Conservation (phyloP, 2,797 vertebrate genomes). For the Scyliorhinus canicula region DNA sequence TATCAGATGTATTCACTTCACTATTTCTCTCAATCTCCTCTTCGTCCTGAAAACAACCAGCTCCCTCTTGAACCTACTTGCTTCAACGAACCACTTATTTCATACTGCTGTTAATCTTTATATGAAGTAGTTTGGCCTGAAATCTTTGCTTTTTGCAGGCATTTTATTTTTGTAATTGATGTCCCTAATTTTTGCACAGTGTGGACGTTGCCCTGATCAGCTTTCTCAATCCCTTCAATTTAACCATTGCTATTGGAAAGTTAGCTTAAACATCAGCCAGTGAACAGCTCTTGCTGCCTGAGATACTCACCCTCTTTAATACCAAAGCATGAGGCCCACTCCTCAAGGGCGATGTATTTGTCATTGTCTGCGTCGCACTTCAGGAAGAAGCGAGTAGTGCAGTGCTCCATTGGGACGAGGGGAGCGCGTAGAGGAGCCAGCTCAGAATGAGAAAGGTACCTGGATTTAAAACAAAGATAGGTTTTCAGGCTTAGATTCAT, state of each 20-base stretch:
- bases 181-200: background rate
- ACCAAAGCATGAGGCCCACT: conserved; percentile 94
- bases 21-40: background rate
- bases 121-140: background rate
- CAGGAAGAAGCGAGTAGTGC: conserved; percentile 95
- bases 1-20: background rate
- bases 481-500: background rate
- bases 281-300: background rate
- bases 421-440: conserved; percentile 89
- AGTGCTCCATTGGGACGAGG: conserved; percentile 98
- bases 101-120: background rate
- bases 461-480: conserved; percentile 45
- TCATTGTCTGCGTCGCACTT: conserved; percentile 83
- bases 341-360: conserved; percentile 95
- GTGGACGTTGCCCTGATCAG: background rate
- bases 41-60: background rate
- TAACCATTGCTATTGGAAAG: background rate
- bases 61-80: background rate
- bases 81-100: background rate
- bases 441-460: conserved; percentile 95
- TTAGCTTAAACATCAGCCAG: background rate
- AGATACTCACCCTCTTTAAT: conserved; percentile 85
- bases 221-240: background rate
- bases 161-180: background rate
- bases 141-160: background rate